Evolutionary conservation across 2,797 vertebrate genomes (phyloP).

Genomic region (Danio jaintianensis): DNA sequence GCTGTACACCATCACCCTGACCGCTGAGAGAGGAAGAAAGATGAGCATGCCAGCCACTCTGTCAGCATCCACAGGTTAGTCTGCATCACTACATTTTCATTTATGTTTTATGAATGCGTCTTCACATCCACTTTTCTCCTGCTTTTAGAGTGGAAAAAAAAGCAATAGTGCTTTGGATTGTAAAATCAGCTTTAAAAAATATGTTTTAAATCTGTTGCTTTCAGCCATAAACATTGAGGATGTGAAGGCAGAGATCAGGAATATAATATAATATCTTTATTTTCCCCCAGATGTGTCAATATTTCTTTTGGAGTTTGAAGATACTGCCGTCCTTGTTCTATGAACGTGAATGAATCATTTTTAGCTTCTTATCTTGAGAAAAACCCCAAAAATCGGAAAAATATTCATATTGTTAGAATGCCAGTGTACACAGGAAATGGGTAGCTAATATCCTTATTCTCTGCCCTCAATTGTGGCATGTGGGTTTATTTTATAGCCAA

Average conservation of each 20-base stretch:
- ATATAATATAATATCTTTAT: constrained; percentile 27
- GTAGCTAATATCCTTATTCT: constrained; percentile 60
- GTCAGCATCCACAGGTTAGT: constrained; percentile 88
- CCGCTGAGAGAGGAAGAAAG: constrained; percentile 86
- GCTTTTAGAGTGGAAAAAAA: constrained; percentile 9
- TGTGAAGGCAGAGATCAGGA: background rate
- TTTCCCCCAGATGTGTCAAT: constrained; percentile 28
- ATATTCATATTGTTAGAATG: constrained; percentile 44
- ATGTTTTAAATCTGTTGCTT: background rate
- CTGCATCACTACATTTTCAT: background rate
- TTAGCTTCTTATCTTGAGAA: constrained; percentile 24
- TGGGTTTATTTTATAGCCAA: constrained; percentile 71
- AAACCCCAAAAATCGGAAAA: constrained; percentile 17
- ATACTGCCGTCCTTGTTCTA: constrained; percentile 26
- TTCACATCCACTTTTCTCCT: background rate
- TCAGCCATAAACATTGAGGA: constrained; percentile 10
- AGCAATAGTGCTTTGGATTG: constrained; percentile 25
- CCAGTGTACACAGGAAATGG: constrained; percentile 55
- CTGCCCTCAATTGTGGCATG: constrained; percentile 59
- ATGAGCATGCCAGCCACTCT: constrained; percentile 82
- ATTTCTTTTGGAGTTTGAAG: constrained; percentile 54
- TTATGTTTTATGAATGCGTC: background rate
- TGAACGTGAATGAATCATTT: constrained; percentile 41
- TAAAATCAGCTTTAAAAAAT: constrained; percentile 13
- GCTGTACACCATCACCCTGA: constrained; percentile 86